phyloP scores from a whole-genome alignment of 2,113 vertebrate species.

The Atractosteus spatula region DNA sequence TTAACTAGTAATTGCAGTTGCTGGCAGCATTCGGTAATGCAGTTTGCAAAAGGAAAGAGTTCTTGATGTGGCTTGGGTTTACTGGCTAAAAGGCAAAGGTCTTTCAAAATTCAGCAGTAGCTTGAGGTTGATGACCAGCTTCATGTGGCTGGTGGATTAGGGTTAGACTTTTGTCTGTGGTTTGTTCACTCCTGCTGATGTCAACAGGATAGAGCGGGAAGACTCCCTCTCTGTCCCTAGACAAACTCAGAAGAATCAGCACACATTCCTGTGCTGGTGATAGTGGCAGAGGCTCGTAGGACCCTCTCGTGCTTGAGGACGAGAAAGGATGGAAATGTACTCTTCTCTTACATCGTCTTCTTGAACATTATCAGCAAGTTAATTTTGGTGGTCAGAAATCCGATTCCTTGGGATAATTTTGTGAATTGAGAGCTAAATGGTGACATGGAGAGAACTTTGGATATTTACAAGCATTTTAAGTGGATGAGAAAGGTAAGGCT shows the following conservation, averaged over 20 bases:
- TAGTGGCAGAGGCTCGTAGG: not conserved
- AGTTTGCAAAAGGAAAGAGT: not conserved
- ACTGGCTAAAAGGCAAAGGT: not conserved
- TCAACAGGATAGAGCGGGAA: not conserved
- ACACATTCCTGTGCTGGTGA: not conserved
- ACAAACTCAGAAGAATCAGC: not conserved
- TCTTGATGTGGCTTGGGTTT: no score
- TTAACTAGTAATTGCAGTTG: not conserved
- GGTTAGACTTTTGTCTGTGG: not conserved
- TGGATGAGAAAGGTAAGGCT: slow-evolving; percentile 56
- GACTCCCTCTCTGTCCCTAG: not conserved
- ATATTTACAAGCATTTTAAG: slow-evolving; percentile 46
- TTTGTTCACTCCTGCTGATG: not conserved
- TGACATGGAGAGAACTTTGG: slow-evolving; percentile 12
- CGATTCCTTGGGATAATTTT: no score
- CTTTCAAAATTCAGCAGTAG: not conserved
- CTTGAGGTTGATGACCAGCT: not conserved
- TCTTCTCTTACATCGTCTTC: no score
- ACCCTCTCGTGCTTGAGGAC: no score
- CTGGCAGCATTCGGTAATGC: not conserved
- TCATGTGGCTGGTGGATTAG: not conserved
- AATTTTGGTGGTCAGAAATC: no score
- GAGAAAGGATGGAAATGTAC: no score
- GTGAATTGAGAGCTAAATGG: not conserved
- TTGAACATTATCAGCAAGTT: no score